Base-by-base conservation (phyloP, 2,113 vertebrate genomes). In the Solea solea region DNA sequence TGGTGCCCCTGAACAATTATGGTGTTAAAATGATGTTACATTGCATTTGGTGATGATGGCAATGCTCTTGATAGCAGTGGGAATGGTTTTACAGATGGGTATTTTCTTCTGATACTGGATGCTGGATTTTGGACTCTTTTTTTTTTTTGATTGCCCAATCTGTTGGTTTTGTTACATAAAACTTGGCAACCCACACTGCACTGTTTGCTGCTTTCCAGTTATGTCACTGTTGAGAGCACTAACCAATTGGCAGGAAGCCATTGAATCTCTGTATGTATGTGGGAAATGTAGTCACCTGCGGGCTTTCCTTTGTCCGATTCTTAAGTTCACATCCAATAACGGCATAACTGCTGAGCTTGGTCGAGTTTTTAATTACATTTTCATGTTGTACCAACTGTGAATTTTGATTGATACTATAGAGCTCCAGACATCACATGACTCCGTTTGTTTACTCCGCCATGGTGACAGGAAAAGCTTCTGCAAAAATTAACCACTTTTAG, bases 401-500 rank as follows among this genome's bases (percentile, higher is more conserved):
- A 53, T 64, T 74, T 74, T 66, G 68, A 75, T n/a, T 56, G 53
- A 46, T 50, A 58, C 11, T 9, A 41, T 46, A 14, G 28, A 34
- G 5, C 28, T 34, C 28, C 28, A 34, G 3, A 34, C 28, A 34
- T 34, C 28, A 34, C 28, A 34, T 34, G 28, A 34, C 28, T 34
- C 28, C 2, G 28, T 34, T 34, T 34, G 28, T 34, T 3, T 34
- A 34, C 28, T 34, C 28, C 5, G 28, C 28, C 28, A 34, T 34
- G 28, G 28, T 34, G 28, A 5, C 28, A 34, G 28, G 28, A 34
- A 34, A 34, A 34, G 28, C 28, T 34, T 34, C 28, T 34, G 28
- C 28, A n/a, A 34, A 34, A 34, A 34, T 34, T 34, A 34, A 34
- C n/a, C n/a, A n/a, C n/a, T n/a, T n/a, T n/a, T n/a, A n/a, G n/a